A percentile compares a stretch with the other conserved stretches of the same genome.
These are phyloP conservation scores for Cryptoprocta ferox DNA, from an alignment of 2,797 vertebrate species.

Conservation along the genomic window DNA sequence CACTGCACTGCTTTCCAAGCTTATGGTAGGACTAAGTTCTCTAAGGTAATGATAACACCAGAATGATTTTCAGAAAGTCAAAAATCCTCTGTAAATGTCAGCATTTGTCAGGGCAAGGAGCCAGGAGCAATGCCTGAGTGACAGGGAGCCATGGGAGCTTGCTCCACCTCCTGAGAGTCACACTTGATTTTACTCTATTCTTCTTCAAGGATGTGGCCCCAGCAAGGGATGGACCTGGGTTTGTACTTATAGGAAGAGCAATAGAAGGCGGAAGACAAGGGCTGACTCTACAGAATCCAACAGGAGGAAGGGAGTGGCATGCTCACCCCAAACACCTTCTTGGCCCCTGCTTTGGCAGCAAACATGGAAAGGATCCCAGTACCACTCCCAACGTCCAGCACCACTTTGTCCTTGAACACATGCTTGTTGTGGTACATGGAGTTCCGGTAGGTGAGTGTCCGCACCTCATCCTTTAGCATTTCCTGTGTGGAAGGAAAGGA, in stretches of 20 bases:
- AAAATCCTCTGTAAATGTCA: not conserved
- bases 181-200: not conserved
- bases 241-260: not conserved
- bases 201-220: not conserved
- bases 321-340: constrained; percentile 96
- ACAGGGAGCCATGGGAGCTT: not conserved
- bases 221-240: not conserved
- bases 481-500: constrained; percentile 87
- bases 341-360: constrained; percentile 98
- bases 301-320: fast-evolving
- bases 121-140: not conserved
- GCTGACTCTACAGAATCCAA: not conserved
- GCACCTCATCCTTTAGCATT: constrained; percentile 99
- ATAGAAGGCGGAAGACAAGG: not conserved
- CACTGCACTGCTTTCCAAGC: not conserved
- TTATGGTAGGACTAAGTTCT: not conserved
- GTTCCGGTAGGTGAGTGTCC: constrained; percentile 97
- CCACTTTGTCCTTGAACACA: constrained; percentile 98
- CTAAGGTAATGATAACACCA: too few species aligned
- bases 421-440: constrained; percentile 99
- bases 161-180: not conserved
- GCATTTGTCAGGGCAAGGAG: too few species aligned
- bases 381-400: constrained; percentile 97
- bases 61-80: not conserved
- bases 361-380: constrained; percentile 99